Evolutionary conservation across 1,140 invertebrate species (phyloP), one percentile per base, ranked within the genome.

Genomic region (Calliopsis andreniformis): DNA sequence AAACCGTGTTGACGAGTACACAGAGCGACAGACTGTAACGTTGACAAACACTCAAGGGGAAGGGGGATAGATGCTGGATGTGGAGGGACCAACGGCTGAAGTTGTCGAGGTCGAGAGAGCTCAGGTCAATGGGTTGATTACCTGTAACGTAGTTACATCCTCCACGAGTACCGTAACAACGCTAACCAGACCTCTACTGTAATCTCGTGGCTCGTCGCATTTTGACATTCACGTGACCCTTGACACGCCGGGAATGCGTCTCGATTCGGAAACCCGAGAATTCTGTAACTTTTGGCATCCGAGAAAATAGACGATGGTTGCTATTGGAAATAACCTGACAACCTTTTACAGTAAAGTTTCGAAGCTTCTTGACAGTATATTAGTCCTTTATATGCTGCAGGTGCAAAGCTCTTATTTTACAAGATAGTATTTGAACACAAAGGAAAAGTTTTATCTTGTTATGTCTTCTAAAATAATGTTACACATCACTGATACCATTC

Each of bases 41-140:
- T 70, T 72, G 59, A 79, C 64, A 66, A 76, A 72, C 67, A 79
- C 59, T 49, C 53, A 56, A 43, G 42, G 32, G 53, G 45, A 61
- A 62, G 49, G 35, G 59, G 61, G 55, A 47, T 18, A 43, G 49
- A 32, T n/a, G 71, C 68, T 49, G 62, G 59, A 58, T 79, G 58
- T 23, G 23, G 47, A 47, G 45, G 32, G 42, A 30, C 49, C 45
- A 55, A 55, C 72, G 66, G 84, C 64, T 86, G 72, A 68, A 86
- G 62, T 79, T 72, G 76, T 73, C 72, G 84, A 79, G 86, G 83
- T 79, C 73, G 81, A 81, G 77, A 79, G 83, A 83, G 86, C 85
- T 79, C 80, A 61, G 88, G 84, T 87, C 88, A 88, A 86, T 84
- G 78, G 82, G 82, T 84, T 88, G 87, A 89, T 89, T 89, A 89